These are phyloP conservation scores for Aplodontia rufa DNA, from an alignment of 2,113 vertebrate species.

Conservation along the genomic window DNA sequence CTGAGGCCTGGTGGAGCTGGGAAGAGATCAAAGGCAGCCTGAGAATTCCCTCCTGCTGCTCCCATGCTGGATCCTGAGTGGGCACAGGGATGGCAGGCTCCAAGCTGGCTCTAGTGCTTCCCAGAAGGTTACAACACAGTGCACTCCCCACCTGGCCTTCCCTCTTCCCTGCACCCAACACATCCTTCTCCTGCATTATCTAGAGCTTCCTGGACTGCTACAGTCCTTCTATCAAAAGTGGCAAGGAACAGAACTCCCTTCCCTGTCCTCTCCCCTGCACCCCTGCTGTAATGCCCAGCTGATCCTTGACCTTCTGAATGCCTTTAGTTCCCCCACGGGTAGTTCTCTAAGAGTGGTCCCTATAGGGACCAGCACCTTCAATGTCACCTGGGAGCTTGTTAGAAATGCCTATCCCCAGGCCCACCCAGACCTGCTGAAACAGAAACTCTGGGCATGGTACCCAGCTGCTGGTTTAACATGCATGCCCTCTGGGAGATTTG, in stretches of 20 bases:
- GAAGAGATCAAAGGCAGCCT: constrained; percentile 68
- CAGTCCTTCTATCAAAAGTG: background rate
- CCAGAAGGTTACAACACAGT: constrained; percentile 36
- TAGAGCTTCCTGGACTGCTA: background rate
- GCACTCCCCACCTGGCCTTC: background rate
- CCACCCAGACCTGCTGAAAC: background rate
- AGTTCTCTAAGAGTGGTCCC: background rate
- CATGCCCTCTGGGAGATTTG: background rate
- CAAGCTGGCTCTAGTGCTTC: constrained; percentile 41
- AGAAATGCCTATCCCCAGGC: background rate
- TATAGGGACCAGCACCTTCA: background rate
- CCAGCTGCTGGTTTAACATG: background rate
- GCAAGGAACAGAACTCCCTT: background rate
- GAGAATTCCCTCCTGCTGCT: constrained; percentile 74
- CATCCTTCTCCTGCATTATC: background rate
- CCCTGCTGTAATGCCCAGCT: background rate
- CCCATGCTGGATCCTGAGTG: background rate
- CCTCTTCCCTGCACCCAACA: background rate
- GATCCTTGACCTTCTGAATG: background rate
- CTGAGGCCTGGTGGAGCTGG: constrained; percentile 53
- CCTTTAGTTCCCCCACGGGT: background rate
- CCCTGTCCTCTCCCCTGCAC: background rate
- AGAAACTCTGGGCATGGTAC: background rate
- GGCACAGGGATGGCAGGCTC: background rate
- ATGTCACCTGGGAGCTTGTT: background rate